Conservation (phyloP, 2,797 vertebrate species). For the Pseudochaenichthys georgianus region DNA sequence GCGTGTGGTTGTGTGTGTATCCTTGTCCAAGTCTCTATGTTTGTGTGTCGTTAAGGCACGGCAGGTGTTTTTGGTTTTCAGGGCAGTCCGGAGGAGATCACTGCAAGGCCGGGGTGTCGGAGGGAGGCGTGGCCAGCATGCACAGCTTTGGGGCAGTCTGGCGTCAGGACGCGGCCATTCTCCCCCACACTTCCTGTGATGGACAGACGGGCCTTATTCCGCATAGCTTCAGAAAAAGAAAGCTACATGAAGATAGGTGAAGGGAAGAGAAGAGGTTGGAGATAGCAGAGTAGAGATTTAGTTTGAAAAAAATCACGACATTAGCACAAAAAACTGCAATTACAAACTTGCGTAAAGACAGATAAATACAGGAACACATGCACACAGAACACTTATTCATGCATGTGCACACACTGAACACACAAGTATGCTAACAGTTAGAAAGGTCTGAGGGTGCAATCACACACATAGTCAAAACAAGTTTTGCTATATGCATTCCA, state of each 20-base stretch:
- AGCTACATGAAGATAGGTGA: constrained; percentile 83
- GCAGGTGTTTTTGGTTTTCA: constrained; percentile 99
- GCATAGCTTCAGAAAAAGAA: constrained; percentile 99
- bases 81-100: constrained; percentile 98
- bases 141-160: constrained; percentile 97
- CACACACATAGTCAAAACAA: constrained; percentile 27
- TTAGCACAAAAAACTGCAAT: background rate
- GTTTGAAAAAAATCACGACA: constrained; percentile 25
- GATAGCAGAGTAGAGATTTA: constrained; percentile 42
- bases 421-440: background rate
- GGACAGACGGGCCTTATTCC: constrained; percentile 99
- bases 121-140: constrained; percentile 92
- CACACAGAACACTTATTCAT: constrained; percentile 47
- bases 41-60: constrained; percentile 92
- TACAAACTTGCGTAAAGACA: constrained; percentile 18
- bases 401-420: constrained; percentile 56
- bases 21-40: constrained; percentile 62
- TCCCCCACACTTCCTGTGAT: constrained; percentile 98
- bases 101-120: constrained; percentile 96
- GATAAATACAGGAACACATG: constrained; percentile 30
- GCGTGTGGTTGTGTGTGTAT: constrained; percentile 41
- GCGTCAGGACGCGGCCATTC: constrained; percentile 94
- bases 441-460: constrained; percentile 45
- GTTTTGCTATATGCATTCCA: background rate
- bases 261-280: constrained; percentile 59